Evolutionary conservation across 2,888 invertebrate genomes (phyloP).

Genomic region (Hydropsyche betteni): DNA sequence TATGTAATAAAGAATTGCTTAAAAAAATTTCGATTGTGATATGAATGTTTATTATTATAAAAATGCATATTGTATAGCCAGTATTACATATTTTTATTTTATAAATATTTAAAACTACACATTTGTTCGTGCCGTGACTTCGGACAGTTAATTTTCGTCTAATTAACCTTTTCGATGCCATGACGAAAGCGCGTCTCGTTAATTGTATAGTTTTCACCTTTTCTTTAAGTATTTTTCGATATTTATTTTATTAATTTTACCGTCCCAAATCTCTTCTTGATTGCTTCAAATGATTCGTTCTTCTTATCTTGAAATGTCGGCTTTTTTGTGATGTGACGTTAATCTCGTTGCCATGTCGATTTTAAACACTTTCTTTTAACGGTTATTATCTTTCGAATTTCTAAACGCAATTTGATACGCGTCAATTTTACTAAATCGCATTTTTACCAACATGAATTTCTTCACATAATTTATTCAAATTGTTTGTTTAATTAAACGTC

Average conservation of each 20-base stretch:
- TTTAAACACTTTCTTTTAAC: background rate
- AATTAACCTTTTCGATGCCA: conserved; percentile 19
- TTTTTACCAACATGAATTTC: too few relatives aligned
- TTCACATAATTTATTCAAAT: too few relatives aligned
- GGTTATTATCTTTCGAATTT: too few relatives aligned
- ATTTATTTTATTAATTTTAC: background rate
- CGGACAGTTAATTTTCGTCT: conserved; percentile 2
- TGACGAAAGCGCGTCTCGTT: conserved; percentile 1
- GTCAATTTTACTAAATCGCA: too few relatives aligned
- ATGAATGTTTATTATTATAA: too few relatives aligned
- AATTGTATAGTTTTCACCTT: background rate
- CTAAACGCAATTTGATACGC: too few relatives aligned
- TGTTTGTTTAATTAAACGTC: too few relatives aligned
- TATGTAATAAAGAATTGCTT: too few relatives aligned
- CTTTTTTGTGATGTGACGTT: conserved; percentile 14
- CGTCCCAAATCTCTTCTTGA: background rate
- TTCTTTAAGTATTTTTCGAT: background rate
- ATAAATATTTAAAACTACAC: too few relatives aligned
- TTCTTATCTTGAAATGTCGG: background rate
- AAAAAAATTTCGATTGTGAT: too few relatives aligned
- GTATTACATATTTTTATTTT: too few relatives aligned
- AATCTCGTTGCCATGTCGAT: conserved; percentile 20
- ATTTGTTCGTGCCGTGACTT: background rate
- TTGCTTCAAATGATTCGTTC: background rate
- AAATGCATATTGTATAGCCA: too few relatives aligned